A percentile compares a stretch with the other conserved stretches of the same genome.
phyloP scores from a whole-genome alignment of 2,888 invertebrate genomes.

The Ypsolopha scabrella region DNA sequence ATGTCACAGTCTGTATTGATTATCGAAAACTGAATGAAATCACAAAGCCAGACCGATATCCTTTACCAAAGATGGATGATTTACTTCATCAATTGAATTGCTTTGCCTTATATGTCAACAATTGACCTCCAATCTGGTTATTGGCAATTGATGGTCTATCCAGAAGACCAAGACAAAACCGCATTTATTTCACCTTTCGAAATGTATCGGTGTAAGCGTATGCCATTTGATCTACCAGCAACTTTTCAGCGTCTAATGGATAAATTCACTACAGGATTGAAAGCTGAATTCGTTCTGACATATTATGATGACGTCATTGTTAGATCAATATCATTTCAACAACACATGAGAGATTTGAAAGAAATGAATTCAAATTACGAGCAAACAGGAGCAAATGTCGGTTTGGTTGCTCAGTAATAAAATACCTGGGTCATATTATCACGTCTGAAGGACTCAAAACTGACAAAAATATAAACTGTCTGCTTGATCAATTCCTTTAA shows the following conservation, averaged over 20 bases:
- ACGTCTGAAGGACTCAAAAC: conserved; percentile 16
- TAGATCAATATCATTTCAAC: conserved; percentile 15
- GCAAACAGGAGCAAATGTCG: conserved; percentile 19
- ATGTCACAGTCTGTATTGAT: conserved; percentile 18
- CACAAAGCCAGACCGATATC: conserved; percentile 20
- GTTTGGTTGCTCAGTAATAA: conserved; percentile 17
- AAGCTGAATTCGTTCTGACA: conserved; percentile 10
- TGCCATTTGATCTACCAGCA: conserved; percentile 15
- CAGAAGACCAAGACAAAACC: conserved; percentile 14
- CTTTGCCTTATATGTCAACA: conserved; percentile 13
- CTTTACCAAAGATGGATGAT: conserved; percentile 23
- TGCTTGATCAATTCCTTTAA: too few relatives aligned
- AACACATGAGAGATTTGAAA: conserved; percentile 19
- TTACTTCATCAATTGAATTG: conserved; percentile 15
- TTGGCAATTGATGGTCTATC: conserved; percentile 13
- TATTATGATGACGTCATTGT: conserved; percentile 24
- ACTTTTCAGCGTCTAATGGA: conserved; percentile 20
- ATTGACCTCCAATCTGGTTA: conserved; percentile 16
- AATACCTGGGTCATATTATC: conserved; percentile 23
- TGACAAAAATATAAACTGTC: too few relatives aligned
- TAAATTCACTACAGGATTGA: conserved; percentile 12
- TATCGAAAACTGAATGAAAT: conserved; percentile 22
- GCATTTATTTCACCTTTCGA: conserved; percentile 12
- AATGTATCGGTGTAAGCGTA: conserved; percentile 14
- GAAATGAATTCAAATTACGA: conserved; percentile 16